Conservation (phyloP, 30 jellyfish, hydroid and myxozoan species). For the Pseudorhiza aurosa region DNA sequence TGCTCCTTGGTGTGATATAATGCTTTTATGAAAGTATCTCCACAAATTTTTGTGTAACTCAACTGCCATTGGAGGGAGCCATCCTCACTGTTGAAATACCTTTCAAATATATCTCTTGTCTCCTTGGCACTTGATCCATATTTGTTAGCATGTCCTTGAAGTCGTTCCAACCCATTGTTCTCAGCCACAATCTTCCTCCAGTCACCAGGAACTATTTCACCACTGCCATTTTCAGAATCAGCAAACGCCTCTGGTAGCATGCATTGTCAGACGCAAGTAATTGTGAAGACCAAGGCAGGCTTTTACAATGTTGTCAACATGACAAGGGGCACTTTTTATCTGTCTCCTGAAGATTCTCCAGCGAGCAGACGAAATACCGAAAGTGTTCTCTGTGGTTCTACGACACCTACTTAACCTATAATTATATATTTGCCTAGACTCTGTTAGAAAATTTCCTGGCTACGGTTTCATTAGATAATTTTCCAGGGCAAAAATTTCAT, state of each 20-base stretch:
- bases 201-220: constrained; percentile 52
- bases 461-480: constrained; percentile 33
- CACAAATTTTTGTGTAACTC: not conserved
- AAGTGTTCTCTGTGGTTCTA: constrained; percentile 51
- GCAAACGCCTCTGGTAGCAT: constrained; percentile 59
- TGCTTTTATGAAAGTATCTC: too few species aligned
- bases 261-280: constrained; percentile 40
- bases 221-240: constrained; percentile 39
- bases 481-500: constrained; percentile 32
- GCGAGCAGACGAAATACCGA: constrained; percentile 53
- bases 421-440: not conserved
- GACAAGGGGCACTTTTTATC: constrained; percentile 22
- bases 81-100: constrained; percentile 21
- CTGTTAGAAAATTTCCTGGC: not conserved
- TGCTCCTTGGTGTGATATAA: too few species aligned
- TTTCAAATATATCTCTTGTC: constrained; percentile 3
- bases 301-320: constrained; percentile 25
- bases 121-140: constrained; percentile 19
- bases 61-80: constrained; percentile 44
- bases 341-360: constrained; percentile 71
- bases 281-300: constrained; percentile 60
- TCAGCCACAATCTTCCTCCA: constrained; percentile 44
- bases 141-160: constrained; percentile 6
- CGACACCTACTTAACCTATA: constrained; percentile 14
- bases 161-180: not conserved